These are phyloP conservation scores for Gavia stellata DNA, from an alignment of 2,113 vertebrate genomes.

Conservation along the genomic window DNA sequence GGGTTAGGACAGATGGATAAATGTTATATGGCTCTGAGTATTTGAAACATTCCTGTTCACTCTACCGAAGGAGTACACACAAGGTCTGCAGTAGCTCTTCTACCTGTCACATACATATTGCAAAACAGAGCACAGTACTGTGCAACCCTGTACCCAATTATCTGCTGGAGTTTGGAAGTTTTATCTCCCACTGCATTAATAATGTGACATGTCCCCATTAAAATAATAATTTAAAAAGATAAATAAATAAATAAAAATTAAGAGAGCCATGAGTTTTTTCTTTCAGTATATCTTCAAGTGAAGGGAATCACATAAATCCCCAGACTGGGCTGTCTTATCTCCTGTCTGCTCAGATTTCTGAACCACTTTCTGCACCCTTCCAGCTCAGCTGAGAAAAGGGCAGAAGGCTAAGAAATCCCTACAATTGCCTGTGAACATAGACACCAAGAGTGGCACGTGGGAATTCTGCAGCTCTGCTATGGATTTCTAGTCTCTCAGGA, in stretches of 20 bases:
- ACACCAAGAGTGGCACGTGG: rapidly evolving
- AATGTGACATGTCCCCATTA: background rate
- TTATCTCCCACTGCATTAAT: background rate
- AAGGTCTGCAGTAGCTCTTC: background rate
- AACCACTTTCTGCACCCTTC: background rate
- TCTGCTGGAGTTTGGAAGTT: background rate
- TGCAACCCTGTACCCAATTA: background rate
- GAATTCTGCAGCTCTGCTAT: background rate
- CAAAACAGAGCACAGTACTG: background rate
- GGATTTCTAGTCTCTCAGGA: background rate
- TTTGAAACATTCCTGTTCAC: background rate
- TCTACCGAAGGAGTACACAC: background rate
- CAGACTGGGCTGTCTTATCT: background rate
- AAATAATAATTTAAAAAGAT: background rate
- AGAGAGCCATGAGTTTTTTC: background rate
- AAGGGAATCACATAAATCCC: background rate
- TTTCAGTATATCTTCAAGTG: background rate
- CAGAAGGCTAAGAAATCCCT: background rate
- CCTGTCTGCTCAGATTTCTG: background rate
- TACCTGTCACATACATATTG: background rate
- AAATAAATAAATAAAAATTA: background rate
- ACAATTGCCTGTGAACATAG: background rate
- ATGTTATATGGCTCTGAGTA: background rate
- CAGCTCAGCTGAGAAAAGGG: background rate
- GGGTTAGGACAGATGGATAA: background rate